Percentiles rank a stretch among this genome's conserved stretches.
Conservation (phyloP, 2,797 vertebrate species). For the Malurus leucopterus region DNA sequence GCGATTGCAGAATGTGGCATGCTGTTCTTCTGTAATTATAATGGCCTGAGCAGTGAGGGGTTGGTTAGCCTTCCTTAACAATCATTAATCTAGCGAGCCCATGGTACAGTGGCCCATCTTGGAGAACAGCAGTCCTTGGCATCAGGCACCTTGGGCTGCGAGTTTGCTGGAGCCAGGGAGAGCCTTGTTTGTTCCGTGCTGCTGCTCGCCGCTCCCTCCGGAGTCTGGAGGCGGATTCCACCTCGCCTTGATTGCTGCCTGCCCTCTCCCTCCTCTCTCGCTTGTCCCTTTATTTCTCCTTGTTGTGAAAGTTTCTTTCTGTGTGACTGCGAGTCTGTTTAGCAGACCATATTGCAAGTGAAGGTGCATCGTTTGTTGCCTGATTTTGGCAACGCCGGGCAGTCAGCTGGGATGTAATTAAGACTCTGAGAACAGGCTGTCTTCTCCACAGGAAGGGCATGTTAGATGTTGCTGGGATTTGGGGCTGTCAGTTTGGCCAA, state of each 20-base stretch:
- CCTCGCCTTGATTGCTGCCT: constrained; percentile 39
- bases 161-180: constrained; percentile 34
- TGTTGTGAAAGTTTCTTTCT: constrained; percentile 70
- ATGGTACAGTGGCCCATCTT: constrained; percentile 66
- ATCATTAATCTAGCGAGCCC: constrained; percentile 77
- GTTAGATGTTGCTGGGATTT: constrained; percentile 94
- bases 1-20: constrained; percentile 86
- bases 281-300: constrained; percentile 68
- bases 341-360: constrained; percentile 89
- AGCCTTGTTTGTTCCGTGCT: constrained; percentile 60
- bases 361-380: constrained; percentile 85
- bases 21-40: constrained; percentile 97
- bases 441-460: constrained; percentile 91
- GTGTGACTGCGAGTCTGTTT: constrained; percentile 75
- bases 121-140: constrained; percentile 72
- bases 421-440: constrained; percentile 91
- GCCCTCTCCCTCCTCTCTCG: constrained; percentile 67
- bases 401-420: constrained; percentile 96
- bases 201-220: constrained; percentile 21
- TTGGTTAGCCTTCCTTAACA: constrained; percentile 71
- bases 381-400: constrained; percentile 81
- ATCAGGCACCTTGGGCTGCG: constrained; percentile 54
- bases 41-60: constrained; percentile 81
- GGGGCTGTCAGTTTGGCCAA: constrained; percentile 85
- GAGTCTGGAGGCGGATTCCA: constrained; percentile 13